Base-by-base conservation (phyloP, 2,113 vertebrate genomes). In the Leptosomus discolor region DNA sequence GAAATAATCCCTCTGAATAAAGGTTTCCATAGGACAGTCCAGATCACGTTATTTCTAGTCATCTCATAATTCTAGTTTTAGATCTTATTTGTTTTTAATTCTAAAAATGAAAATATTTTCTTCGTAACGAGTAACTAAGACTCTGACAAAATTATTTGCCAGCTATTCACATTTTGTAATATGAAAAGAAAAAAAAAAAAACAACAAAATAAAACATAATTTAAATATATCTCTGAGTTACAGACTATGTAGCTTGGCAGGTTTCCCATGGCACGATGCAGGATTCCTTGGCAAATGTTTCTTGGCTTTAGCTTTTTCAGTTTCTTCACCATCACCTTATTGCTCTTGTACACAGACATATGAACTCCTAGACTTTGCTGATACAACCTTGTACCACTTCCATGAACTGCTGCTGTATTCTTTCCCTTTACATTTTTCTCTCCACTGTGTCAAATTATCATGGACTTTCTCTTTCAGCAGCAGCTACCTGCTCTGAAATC, bases 41-140 rank as follows among this genome's bases (percentile, higher is more conserved):
- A 91, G 80, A 80, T 94, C 60, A 22, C 90, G 57, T 92, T 93
- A 71, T 91, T 96, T 82, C 73, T 75, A 80, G 85, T 84, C 75
- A 93, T 96, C 75, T 93, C 48, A 11, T 94, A 54, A 89, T 94
- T 75, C 90, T 56, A 86, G 75, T 58, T 96, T 93, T 96, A 92
- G 46, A 63, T 97, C 76, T 95, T 91, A 84, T 41, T 94, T 95
- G 81, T 45, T 94, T 97, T 94, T 92, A 68, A 84, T 80, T 93
- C 96, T 83, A 90, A 73, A 97, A 94, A 86, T 68, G 32, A 97
- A 96, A 97, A 89, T 79, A 87, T 75, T 81, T 82, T 73, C 67
- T 94, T 96, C 71, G 13, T 65, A 95, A 80, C 74, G 90, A 90
- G 39, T 95, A 94, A 96, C 92, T 95, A 83, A 88, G 73, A 82